A percentile compares a stretch with the other conserved stretches of the same genome.
Evolutionary conservation across 2,888 invertebrate species (phyloP).

Genomic region (Plutella xylostella): DNA sequence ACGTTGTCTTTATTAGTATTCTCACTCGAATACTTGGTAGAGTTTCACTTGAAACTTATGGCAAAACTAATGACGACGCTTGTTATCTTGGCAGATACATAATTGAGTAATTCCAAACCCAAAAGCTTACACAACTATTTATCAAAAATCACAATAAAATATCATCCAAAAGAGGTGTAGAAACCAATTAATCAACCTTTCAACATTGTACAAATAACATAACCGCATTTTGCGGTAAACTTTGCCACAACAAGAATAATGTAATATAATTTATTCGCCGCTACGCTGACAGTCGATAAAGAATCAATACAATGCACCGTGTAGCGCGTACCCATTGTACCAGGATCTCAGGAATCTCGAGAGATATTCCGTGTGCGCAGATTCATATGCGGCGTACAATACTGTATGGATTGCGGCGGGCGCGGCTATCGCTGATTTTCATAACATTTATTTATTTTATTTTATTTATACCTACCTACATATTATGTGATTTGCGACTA

Average conservation of each 20-base stretch:
- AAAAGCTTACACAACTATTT: no score
- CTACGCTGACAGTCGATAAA: constrained; percentile 18
- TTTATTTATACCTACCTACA: no score
- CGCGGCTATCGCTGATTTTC: neutral
- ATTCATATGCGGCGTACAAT: constrained; percentile 2
- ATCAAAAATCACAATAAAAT: no score
- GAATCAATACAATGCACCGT: constrained; percentile 17
- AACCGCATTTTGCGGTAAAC: neutral
- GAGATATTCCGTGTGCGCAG: constrained; percentile 1
- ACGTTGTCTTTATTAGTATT: neutral
- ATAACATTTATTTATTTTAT: neutral
- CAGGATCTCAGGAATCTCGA: constrained; percentile 13
- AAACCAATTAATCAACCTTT: no score
- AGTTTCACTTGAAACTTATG: no score
- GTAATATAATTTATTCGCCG: constrained; percentile 15
- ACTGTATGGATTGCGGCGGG: neutral
- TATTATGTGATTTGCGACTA: no score
- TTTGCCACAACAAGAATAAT: no score
- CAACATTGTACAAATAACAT: no score
- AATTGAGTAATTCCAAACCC: no score
- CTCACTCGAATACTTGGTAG: neutral
- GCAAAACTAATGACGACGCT: no score
- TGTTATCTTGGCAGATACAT: no score
- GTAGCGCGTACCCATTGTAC: constrained; percentile 14
- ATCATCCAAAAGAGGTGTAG: no score